Conservation (phyloP, 2,797 vertebrate species). For the Euphonia xanthogaster region DNA sequence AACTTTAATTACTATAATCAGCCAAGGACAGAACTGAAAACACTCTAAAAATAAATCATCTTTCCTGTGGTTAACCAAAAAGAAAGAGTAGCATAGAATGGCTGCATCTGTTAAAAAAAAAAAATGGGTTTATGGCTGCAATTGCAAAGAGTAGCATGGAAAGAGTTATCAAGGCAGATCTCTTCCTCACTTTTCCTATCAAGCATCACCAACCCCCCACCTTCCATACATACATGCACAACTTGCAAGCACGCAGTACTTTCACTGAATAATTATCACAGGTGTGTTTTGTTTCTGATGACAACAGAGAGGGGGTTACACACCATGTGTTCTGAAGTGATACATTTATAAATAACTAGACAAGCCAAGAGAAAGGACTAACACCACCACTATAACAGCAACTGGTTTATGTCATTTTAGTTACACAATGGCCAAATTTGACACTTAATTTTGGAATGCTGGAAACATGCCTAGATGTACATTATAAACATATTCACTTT, state of each 20-base stretch:
- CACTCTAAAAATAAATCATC: neutral
- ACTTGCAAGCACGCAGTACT: neutral
- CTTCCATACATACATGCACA: neutral
- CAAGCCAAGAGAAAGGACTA: neutral
- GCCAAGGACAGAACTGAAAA: neutral
- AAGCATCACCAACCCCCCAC: neutral
- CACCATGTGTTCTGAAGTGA: rapidly evolving
- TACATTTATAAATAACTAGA: neutral
- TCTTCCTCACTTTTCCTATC: neutral
- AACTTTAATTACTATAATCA: neutral
- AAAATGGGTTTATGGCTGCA: neutral
- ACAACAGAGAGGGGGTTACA: neutral
- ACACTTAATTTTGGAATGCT: neutral
- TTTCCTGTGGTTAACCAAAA: neutral
- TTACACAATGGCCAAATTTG: neutral
- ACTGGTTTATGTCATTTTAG: neutral
- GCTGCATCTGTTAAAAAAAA: neutral
- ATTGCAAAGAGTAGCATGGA: neutral
- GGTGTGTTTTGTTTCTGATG: neutral
- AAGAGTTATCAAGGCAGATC: neutral
- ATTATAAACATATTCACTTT: neutral
- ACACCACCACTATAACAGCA: neutral
- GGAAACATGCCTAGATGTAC: neutral
- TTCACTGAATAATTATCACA: neutral
- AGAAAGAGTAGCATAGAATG: neutral